Conservation (phyloP, 2,888 invertebrate species). For the Oligia strigilis region DNA sequence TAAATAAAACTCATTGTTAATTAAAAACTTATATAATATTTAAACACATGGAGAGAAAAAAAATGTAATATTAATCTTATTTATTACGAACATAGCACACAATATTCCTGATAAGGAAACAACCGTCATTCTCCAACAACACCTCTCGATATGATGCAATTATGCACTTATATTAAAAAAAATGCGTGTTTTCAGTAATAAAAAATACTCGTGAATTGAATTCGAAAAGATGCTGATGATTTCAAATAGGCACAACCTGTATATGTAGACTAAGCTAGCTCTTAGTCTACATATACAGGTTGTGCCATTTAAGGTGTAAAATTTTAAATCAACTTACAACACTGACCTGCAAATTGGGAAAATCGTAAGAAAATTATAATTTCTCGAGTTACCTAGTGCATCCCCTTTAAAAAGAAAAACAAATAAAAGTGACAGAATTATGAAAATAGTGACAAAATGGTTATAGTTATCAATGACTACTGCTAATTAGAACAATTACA, state of each 20-base stretch:
- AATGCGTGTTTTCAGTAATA: neutral
- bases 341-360: no score
- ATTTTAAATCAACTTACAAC: no score
- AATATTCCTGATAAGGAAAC: neutral
- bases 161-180: neutral
- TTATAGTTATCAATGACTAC: neutral
- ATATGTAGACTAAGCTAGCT: neutral
- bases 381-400: neutral
- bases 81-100: neutral
- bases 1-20: conserved; percentile 2
- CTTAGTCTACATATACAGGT: no score
- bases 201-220: neutral
- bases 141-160: neutral
- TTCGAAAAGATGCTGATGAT: neutral
- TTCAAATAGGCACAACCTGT: neutral
- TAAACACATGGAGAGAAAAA: neutral
- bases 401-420: neutral
- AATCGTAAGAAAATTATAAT: no score
- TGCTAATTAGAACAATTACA: conserved; percentile 43
- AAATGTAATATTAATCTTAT: neutral
- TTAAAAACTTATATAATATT: conserved; percentile 7
- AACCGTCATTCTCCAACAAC: neutral
- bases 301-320: no score
- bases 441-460: neutral
- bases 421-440: neutral